A percentile compares a stretch with the other conserved stretches of the same genome.
These are phyloP conservation scores for Macrobrachium rosenbergii DNA, from an alignment of 1,140 invertebrate species.

Conservation along the genomic window DNA sequence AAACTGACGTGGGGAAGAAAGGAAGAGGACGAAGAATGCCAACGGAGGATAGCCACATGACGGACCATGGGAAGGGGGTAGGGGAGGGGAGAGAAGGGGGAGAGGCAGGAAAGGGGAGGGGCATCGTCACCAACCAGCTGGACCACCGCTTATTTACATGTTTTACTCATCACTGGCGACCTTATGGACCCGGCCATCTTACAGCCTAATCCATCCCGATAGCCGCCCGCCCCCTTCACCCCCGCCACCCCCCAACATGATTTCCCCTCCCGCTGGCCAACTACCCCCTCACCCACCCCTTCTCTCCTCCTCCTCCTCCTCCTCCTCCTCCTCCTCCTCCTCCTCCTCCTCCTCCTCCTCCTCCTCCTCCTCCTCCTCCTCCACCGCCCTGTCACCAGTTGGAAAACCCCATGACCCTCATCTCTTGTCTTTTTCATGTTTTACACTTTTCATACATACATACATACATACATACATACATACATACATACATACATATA, in stretches of 20 bases:
- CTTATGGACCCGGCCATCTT: background rate
- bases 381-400: background rate
- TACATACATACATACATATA: slow-evolving; percentile 1
- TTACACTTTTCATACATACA: background rate
- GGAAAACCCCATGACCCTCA: too few relatives aligned
- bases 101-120: background rate
- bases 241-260: background rate
- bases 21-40: background rate
- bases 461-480: background rate
- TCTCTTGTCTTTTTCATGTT: background rate
- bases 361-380: background rate
- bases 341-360: background rate
- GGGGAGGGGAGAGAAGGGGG: background rate
- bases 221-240: slow-evolving; percentile 23
- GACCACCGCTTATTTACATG: slow-evolving; percentile 58
- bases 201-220: background rate
- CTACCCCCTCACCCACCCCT: background rate
- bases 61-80: background rate
- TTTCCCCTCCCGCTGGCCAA: background rate
- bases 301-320: background rate
- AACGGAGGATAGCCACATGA: too few relatives aligned
- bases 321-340: background rate
- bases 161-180: slow-evolving; percentile 59
- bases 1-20: too few relatives aligned
- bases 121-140: slow-evolving; percentile 44